phyloP scores from a whole-genome alignment of 1,140 invertebrate genomes.

The Procambarus clarkii region DNA sequence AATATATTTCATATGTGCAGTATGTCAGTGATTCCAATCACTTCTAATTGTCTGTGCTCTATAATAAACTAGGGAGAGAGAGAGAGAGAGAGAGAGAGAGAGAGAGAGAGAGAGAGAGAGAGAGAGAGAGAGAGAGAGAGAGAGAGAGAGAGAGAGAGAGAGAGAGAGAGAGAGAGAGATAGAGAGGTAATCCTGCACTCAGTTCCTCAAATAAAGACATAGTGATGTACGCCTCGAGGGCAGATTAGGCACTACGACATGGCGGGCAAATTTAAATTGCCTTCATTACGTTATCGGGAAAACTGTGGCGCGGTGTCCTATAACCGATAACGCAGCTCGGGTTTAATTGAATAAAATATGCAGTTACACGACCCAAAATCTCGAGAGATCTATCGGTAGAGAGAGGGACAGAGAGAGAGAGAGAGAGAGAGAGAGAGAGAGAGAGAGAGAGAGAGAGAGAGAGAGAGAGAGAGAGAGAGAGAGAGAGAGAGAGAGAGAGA shows the following conservation, averaged over 20 bases:
- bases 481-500: background rate
- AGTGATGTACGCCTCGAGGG: background rate
- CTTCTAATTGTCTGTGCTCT: no score
- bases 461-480: background rate
- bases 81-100: constrained; percentile 15
- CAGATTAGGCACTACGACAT: background rate
- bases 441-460: background rate
- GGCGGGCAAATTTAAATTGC: background rate
- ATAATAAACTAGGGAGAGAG: no score
- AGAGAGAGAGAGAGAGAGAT: background rate
- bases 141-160: background rate
- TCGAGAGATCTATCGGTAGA: background rate
- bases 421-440: background rate
- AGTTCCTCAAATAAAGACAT: background rate
- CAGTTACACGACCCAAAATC: background rate
- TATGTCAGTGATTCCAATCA: no score
- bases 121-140: background rate
- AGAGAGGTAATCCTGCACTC: background rate
- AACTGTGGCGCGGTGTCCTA: background rate
- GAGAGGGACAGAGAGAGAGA: background rate
- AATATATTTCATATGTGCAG: no score
- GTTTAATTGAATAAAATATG: background rate
- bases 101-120: constrained; percentile 19
- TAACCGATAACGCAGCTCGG: background rate
- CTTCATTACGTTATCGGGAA: background rate